These are phyloP conservation scores for Theocolax elegans DNA, from an alignment of 1,140 invertebrate species.

Conservation along the genomic window DNA sequence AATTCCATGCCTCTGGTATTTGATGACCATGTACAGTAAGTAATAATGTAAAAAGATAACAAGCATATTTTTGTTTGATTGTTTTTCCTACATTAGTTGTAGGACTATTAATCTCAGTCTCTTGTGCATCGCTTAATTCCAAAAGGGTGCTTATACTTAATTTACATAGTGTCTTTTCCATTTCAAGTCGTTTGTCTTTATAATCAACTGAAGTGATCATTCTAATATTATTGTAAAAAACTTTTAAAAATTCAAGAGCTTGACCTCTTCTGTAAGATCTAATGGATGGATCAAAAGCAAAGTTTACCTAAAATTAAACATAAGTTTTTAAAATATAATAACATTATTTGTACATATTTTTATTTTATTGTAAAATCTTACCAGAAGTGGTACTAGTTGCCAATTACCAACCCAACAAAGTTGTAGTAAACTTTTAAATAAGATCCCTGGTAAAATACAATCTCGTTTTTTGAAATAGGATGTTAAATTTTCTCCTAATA, in stretches of 20 bases:
- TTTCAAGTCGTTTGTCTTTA: slow-evolving; percentile 49
- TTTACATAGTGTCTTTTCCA: slow-evolving; percentile 58
- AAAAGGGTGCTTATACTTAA: slow-evolving; percentile 57
- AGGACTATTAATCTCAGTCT: slow-evolving; percentile 49
- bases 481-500: slow-evolving; percentile 69
- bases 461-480: slow-evolving; percentile 73
- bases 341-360: neutral
- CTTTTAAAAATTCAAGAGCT: slow-evolving; percentile 72
- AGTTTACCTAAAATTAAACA: slow-evolving; percentile 60
- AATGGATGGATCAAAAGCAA: slow-evolving; percentile 72
- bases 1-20: slow-evolving; percentile 60
- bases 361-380: slow-evolving; percentile 19
- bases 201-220: slow-evolving; percentile 55
- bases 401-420: slow-evolving; percentile 73
- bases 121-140: slow-evolving; percentile 43
- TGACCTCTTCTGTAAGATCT: slow-evolving; percentile 74
- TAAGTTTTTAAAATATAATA: slow-evolving; percentile 9
- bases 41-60: slow-evolving; percentile 62
- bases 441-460: slow-evolving; percentile 71
- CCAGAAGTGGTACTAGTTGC: slow-evolving; percentile 67
- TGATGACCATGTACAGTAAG: slow-evolving; percentile 57
- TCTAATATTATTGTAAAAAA: slow-evolving; percentile 71
- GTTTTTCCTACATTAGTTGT: slow-evolving; percentile 48
- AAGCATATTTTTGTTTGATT: slow-evolving; percentile 64
- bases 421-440: slow-evolving; percentile 75